These are phyloP conservation scores for Deroptyus accipitrinus DNA, from an alignment of 2,113 vertebrate species.

Conservation along the genomic window DNA sequence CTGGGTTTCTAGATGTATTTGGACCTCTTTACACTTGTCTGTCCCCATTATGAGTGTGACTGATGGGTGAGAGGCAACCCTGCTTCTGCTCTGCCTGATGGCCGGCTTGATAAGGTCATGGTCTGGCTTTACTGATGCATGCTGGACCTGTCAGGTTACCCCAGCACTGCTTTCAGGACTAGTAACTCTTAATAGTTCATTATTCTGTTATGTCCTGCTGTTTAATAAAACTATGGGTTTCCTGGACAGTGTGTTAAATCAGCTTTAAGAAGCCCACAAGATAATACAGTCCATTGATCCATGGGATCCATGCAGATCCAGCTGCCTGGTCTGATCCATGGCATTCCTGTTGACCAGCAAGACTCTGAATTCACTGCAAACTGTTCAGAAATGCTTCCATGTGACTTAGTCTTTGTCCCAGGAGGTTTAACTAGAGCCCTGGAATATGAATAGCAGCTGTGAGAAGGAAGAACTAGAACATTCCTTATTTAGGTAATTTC, in stretches of 20 bases:
- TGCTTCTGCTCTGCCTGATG: neutral
- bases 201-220: neutral
- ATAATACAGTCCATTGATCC: neutral
- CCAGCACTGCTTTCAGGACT: neutral
- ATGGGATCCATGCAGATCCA: neutral
- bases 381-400: neutral
- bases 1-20: neutral
- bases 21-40: neutral
- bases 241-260: neutral
- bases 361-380: neutral
- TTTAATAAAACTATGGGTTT: neutral
- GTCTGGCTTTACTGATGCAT: neutral
- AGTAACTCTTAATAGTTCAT: neutral
- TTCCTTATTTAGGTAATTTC: conserved; percentile 60
- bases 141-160: neutral
- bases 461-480: conserved; percentile 47
- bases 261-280: neutral
- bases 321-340: rapidly evolving
- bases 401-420: neutral
- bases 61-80: neutral
- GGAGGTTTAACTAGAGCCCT: conserved; percentile 5
- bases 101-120: neutral
- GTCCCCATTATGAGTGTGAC: neutral
- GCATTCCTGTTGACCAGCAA: neutral
- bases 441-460: conserved; percentile 43